Evolutionary conservation across 2,888 invertebrate species (phyloP).

Genomic region (Caenorhabditis becei): DNA sequence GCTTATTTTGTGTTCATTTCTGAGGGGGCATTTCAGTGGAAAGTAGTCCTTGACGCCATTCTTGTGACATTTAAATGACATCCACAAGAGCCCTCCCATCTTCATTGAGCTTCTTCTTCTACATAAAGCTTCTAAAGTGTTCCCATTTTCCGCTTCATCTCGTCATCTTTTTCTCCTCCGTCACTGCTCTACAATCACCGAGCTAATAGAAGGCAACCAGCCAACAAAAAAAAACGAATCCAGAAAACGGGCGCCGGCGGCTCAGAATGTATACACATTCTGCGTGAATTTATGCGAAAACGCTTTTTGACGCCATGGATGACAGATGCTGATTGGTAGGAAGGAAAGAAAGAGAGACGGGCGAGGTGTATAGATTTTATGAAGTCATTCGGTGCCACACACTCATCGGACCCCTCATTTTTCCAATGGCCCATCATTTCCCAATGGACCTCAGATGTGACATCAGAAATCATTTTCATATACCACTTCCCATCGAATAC

Average conservation of each 20-base stretch:
- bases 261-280: slow-evolving; percentile 48
- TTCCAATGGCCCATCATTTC: slow-evolving; percentile 30
- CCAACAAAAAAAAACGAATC: not conserved
- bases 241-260: slow-evolving; percentile 5
- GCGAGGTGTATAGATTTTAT: slow-evolving; percentile 61
- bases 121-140: no score
- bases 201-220: not conserved
- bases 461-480: slow-evolving; percentile 38
- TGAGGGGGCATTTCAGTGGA: no score
- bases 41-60: no score
- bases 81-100: no score
- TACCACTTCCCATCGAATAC: not conserved
- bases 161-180: not conserved
- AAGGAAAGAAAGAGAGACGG: slow-evolving; percentile 22
- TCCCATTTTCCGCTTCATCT: no score
- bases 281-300: slow-evolving; percentile 55
- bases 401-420: slow-evolving; percentile 28
- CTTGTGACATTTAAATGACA: no score
- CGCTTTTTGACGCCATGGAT: slow-evolving; percentile 56
- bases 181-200: not conserved
- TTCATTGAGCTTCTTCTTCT: no score
- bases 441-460: slow-evolving; percentile 24
- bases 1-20: not conserved
- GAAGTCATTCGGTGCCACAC: slow-evolving; percentile 60
- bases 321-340: slow-evolving; percentile 56